Conservation (phyloP, 1,140 invertebrate genomes). For the Sycophaga agraensis region DNA sequence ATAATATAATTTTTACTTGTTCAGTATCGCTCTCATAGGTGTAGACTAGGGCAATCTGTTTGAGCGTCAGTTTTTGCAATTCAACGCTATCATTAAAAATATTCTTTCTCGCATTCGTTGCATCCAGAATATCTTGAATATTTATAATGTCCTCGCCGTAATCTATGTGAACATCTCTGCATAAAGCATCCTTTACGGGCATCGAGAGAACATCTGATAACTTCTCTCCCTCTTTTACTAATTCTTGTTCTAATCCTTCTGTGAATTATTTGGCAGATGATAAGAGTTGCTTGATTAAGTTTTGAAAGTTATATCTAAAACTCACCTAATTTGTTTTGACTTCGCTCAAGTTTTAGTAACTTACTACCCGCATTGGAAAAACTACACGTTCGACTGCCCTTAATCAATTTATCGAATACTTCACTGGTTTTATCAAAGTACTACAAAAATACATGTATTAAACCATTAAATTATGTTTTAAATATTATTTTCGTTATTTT, state of each 20-base stretch:
- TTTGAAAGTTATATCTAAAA: neutral
- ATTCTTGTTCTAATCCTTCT: constrained; percentile 68
- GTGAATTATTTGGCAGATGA: constrained; percentile 36
- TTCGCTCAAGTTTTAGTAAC: constrained; percentile 60
- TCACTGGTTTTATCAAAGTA: constrained; percentile 68
- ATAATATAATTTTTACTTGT: constrained; percentile 54
- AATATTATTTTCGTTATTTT: too few species aligned
- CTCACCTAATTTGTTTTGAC: constrained; percentile 50
- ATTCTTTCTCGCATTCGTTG: constrained; percentile 65
- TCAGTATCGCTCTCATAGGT: constrained; percentile 75
- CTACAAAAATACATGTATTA: constrained; percentile 37
- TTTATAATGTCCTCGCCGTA: constrained; percentile 73
- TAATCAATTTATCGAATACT: constrained; percentile 68
- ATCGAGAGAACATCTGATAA: constrained; percentile 77
- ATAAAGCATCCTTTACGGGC: constrained; percentile 77
- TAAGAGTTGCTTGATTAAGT: too few species aligned
- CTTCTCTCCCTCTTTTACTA: constrained; percentile 77
- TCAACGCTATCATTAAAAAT: constrained; percentile 71
- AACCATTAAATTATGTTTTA: too few species aligned
- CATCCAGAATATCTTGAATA: constrained; percentile 68
- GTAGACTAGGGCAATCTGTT: constrained; percentile 73
- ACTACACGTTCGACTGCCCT: constrained; percentile 61
- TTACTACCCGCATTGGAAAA: constrained; percentile 60
- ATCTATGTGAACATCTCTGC: constrained; percentile 71
- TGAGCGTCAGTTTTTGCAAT: constrained; percentile 72